Base-by-base conservation (phyloP, 64 coral and sea anemone genomes). In the Trachythela sp. region DNA sequence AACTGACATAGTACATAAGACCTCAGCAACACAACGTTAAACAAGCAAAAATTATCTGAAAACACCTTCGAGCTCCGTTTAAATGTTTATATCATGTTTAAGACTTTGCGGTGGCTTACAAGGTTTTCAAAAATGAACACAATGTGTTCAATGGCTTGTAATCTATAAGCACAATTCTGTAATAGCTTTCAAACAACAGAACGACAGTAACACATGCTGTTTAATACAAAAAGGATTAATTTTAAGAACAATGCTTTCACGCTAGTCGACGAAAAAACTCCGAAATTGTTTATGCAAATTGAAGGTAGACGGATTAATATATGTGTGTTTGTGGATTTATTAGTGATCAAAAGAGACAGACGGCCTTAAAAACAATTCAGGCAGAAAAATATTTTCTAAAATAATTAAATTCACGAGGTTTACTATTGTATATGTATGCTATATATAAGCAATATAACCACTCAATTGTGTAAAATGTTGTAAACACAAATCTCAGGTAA, bases 171-270 rank as follows among this genome's bases (percentile, higher is more conserved):
- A n/a, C 26, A 64, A 64, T 27, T n/a, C 26, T 64, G 26, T 64
- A 64, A 64, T 64, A n/a, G 56, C 56, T 64, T 27, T 64, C 56
- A 64, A 64, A 64, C 56, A 64, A 64, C 56, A 64, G 56, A n/a
- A n/a, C 0, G 1, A 20, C 56, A 64, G 26, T 27, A 7, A 20
- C 56, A 27, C 17, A 64, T 64, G 56, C 20, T 64, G 56, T 64
- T 5, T n/a, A 6, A 27, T 22, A 64, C 20, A 64, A 64, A n/a
- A 27, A 20, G 26, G 56, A 24, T 64, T 64, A 64, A 64, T 22
- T 64, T 64, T 20, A 0, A 24, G 26, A 64, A 64, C 56, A 64
- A 64, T 64, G 56, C 26, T 11, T 45, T 45, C 42, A 45, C 11
- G 42, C 42, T 11, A 45, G 42, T 45, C 42, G 42, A 45, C 56